Evolutionary conservation across 2,113 vertebrate genomes (phyloP).

Genomic region (Eurypyga helias): DNA sequence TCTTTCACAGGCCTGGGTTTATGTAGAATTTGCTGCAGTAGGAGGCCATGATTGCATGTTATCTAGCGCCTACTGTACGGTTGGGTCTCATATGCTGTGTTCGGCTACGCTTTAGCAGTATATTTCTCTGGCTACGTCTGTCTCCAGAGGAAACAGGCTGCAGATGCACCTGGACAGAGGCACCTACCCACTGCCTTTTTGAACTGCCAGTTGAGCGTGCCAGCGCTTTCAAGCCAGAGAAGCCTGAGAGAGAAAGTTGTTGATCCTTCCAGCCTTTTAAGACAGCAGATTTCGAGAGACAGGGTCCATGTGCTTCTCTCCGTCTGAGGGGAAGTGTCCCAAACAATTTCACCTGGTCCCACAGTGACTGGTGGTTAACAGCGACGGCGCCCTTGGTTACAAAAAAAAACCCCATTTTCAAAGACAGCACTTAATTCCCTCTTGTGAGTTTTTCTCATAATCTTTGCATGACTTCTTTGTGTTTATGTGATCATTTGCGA

Average conservation of each 20-base stretch:
- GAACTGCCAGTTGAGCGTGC: constrained; percentile 42
- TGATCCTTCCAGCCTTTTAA: not conserved
- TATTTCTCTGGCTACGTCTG: not conserved
- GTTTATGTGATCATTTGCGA: constrained; percentile 54
- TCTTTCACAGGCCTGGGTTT: constrained; percentile 14
- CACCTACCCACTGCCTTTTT: not conserved
- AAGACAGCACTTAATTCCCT: constrained; percentile 36
- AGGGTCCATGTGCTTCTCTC: not conserved
- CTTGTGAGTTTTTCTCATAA: constrained; percentile 57
- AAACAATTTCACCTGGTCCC: not conserved
- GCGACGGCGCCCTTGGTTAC: not conserved
- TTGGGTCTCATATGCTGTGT: not conserved
- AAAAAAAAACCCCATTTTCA: not conserved
- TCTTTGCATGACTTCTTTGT: constrained; percentile 63
- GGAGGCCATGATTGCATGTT: not conserved
- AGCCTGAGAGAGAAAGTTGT: not conserved
- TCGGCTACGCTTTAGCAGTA: not conserved
- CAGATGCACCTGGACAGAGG: not conserved
- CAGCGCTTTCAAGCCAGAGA: not conserved
- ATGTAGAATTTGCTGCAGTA: constrained; percentile 20
- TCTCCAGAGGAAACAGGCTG: not conserved
- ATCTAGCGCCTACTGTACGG: not conserved
- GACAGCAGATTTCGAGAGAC: not conserved
- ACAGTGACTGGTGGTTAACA: accelerated
- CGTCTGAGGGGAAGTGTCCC: not conserved